These are phyloP conservation scores for Drosophila mettleri DNA, from an alignment of 2,888 invertebrate species.

Conservation along the genomic window DNA sequence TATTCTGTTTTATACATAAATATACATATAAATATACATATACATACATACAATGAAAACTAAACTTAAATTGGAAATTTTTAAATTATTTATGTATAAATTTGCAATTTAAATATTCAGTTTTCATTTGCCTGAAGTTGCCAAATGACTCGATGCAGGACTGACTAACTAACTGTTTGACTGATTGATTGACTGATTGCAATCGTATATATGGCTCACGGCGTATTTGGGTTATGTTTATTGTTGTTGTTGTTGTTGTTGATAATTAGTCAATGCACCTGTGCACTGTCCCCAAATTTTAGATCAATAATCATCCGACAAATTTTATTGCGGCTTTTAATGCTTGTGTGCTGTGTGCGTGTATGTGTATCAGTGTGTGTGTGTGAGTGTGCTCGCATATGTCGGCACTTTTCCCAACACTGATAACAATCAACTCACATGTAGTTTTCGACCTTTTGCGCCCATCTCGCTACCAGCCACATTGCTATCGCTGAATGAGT, in stretches of 20 bases:
- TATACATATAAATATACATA: background rate
- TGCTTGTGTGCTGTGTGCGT: constrained; percentile 7
- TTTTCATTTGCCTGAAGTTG: constrained; percentile 49
- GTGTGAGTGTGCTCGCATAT: constrained; percentile 5
- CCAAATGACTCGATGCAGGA: constrained; percentile 29
- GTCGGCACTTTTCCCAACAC: constrained; percentile 54
- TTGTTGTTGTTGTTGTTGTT: constrained; percentile 12
- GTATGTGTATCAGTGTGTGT: too few relatives aligned
- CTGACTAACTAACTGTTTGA: constrained; percentile 32
- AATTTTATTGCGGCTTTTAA: constrained; percentile 9
- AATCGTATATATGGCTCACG: constrained; percentile 39
- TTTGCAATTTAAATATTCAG: constrained; percentile 47
- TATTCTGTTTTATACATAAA: background rate
- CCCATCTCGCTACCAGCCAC: background rate
- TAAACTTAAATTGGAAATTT: too few relatives aligned
- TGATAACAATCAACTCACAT: constrained; percentile 68
- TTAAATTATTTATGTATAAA: too few relatives aligned
- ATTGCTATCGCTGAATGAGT: constrained; percentile 39
- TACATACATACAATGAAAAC: too few relatives aligned
- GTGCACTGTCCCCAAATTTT: constrained; percentile 35
- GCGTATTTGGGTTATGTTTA: constrained; percentile 9
- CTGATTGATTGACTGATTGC: constrained; percentile 37
- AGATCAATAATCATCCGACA: constrained; percentile 21
- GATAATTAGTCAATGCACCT: constrained; percentile 49
- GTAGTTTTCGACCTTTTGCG: constrained; percentile 22